These are phyloP conservation scores for Nemurella pictetii DNA, from an alignment of 2,888 invertebrate species.

Conservation along the genomic window DNA sequence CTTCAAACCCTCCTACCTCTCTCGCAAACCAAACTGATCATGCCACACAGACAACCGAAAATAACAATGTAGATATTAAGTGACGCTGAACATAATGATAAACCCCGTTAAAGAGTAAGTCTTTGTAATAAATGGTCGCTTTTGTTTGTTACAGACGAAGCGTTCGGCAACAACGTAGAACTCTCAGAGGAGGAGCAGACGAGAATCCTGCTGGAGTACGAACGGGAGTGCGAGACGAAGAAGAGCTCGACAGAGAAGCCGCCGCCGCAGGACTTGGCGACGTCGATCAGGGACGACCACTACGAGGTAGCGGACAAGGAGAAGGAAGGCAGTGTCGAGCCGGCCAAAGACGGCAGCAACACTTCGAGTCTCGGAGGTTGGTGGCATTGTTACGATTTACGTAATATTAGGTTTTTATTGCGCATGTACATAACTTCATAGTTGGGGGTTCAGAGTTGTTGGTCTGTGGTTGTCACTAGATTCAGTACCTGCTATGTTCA, in stretches of 20 bases:
- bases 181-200: conserved; percentile 72
- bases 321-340: neutral
- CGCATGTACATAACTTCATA: too few species aligned
- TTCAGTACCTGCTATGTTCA: too few species aligned
- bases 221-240: conserved; percentile 60
- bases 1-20: too few species aligned
- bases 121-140: too few species aligned
- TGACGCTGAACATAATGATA: too few species aligned
- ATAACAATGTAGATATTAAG: too few species aligned
- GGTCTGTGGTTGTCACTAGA: too few species aligned
- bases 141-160: conserved; percentile 55
- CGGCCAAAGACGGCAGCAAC: conserved; percentile 4
- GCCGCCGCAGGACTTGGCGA: conserved; percentile 21
- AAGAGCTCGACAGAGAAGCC: conserved; percentile 7
- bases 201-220: conserved; percentile 67
- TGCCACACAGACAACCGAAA: too few species aligned
- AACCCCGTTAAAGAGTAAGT: neutral
- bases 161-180: conserved; percentile 66
- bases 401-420: too few species aligned
- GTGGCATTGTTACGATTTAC: neutral
- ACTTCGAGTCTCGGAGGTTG: conserved; percentile 35
- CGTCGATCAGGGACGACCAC: conserved; percentile 31
- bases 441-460: too few species aligned
- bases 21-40: too few species aligned
- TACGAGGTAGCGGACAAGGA: conserved; percentile 14